phyloP scores from a whole-genome alignment of 1,140 invertebrate species.

The Chironomus tepperi region DNA sequence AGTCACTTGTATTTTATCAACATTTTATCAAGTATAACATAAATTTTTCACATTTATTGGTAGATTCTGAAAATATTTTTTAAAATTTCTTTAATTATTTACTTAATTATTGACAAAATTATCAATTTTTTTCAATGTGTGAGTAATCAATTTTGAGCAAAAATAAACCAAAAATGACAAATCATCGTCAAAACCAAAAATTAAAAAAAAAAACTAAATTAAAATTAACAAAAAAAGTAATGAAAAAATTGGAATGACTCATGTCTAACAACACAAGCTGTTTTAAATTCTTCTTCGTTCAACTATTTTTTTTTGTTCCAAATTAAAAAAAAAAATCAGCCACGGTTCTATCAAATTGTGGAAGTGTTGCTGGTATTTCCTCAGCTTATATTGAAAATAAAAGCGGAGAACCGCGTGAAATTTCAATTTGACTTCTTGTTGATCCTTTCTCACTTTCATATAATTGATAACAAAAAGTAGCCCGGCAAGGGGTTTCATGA shows the following conservation, averaged over 20 bases:
- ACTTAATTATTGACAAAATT: not conserved
- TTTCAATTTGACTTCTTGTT: not conserved
- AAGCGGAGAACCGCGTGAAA: slow-evolving; percentile 11
- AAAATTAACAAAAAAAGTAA: no score
- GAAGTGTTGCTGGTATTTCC: not conserved
- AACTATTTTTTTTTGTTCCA: no score
- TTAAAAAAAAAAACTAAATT: not conserved
- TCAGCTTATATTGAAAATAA: not conserved
- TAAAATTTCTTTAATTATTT: no score
- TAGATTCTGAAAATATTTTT: no score
- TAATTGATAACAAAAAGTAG: no score
- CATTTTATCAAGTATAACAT: no score
- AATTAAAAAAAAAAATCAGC: not conserved
- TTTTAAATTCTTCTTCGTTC: no score
- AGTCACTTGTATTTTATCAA: not conserved
- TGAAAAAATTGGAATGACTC: no score
- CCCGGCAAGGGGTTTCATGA: no score
- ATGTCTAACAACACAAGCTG: no score
- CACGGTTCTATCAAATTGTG: not conserved
- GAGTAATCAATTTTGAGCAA: not conserved
- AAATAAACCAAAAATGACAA: not conserved
- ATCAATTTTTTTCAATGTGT: not conserved
- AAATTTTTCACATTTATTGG: no score
- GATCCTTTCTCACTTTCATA: no score
- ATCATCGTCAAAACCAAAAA: not conserved